Conservation (phyloP, 2,113 vertebrate species). For the Prinia subflava region DNA sequence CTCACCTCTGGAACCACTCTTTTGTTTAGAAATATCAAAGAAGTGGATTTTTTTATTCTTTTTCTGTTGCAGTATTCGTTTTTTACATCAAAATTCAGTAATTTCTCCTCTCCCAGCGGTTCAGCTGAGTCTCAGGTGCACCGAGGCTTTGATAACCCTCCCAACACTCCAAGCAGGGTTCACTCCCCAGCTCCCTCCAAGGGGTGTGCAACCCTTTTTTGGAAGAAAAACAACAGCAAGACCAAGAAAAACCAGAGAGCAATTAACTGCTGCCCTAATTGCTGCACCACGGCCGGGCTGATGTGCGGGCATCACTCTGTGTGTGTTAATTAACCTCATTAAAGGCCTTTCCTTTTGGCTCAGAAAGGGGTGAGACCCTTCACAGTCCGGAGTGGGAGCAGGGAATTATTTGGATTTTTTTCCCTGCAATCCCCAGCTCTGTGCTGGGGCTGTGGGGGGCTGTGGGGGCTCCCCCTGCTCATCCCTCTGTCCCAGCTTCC, state of each 20-base stretch:
- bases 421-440: too few relatives aligned
- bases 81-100: background rate
- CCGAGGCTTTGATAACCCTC: background rate
- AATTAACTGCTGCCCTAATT: background rate
- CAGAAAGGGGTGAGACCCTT: background rate
- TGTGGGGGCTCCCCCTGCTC: too few relatives aligned
- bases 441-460: too few relatives aligned
- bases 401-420: background rate
- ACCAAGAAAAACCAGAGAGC: background rate
- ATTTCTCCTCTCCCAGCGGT: too few relatives aligned
- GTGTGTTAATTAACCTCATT: background rate
- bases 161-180: rapidly evolving
- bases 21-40: background rate
- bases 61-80: background rate
- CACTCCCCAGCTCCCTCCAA: background rate
- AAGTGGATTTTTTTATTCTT: background rate
- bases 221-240: background rate
- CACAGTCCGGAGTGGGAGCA: rapidly evolving
- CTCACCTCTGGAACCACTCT: background rate
- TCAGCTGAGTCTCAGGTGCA: background rate
- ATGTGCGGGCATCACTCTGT: background rate
- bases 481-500: too few relatives aligned
- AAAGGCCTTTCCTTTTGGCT: background rate
- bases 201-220: background rate
- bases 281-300: background rate